Base-by-base conservation (phyloP, 2,113 vertebrate genomes). In the Anoplopoma fimbria region DNA sequence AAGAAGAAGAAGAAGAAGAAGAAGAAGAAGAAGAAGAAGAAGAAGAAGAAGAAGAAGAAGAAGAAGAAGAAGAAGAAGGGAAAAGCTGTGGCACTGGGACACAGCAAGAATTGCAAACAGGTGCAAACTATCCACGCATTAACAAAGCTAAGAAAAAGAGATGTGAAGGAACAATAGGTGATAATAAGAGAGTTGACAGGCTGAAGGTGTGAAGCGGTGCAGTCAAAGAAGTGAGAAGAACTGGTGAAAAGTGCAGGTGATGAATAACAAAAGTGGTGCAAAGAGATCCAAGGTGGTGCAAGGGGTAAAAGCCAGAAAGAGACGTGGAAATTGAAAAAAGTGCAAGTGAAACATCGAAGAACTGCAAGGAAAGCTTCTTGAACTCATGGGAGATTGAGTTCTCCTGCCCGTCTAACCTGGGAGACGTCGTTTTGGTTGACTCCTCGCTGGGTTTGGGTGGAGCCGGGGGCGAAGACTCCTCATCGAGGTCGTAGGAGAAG, bases 401-500 rank as follows among this genome's bases (percentile, higher is more conserved):
- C n/a, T 67, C 64, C 17, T 38, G 40, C n/a, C 86, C 81, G 40
- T 81, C 89, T 89, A 89, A 91, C 89, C 91, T 88, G 81, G 92
- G 77, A 70, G 83, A 36, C 0, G 86, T 27, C 0, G 73, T 12
- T 83, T 83, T 78, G 25, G 88, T 63, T 0, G 89, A 62, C 23
- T 91, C 89, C 57, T 87, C 77, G 19, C 8, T 64, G 47, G 81
- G 40, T 83, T 79, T 86, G 7, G 36, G 10, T 0, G 62, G 57
- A 84, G 85, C 78, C 0, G 81, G 31, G 3, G 80, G 53, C 0
- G 89, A 68, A 4, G 84, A 77, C 65, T 94, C 91, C 63, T 98
- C 96, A 45, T 97, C 94, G 34, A 98, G 94, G 93, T 99, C 97
- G 0, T 99, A 98, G 0, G 97, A 98, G 91, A 99, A 99, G 82